Evolutionary conservation across 2,888 invertebrate species (phyloP).

Genomic region (Tenthredo livida): DNA sequence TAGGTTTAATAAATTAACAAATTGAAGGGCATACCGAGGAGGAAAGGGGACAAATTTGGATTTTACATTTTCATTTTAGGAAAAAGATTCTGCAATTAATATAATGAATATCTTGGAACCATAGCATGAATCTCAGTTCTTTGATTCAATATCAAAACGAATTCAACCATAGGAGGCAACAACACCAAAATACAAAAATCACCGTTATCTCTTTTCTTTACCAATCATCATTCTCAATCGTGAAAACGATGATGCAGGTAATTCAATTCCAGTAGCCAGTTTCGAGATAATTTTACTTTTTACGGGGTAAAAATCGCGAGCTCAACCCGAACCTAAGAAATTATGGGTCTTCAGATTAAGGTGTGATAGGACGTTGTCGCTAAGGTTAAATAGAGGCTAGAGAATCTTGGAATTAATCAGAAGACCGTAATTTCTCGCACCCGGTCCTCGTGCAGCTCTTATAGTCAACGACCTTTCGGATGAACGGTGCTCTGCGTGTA

Average conservation of each 20-base stretch:
- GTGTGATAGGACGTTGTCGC: conserved; percentile 3
- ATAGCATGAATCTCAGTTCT: too few species aligned
- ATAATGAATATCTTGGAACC: too few species aligned
- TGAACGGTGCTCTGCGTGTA: neutral
- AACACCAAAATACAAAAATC: neutral
- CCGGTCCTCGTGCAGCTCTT: neutral
- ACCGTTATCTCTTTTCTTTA: too few species aligned
- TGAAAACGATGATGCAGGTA: too few species aligned
- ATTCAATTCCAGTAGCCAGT: too few species aligned
- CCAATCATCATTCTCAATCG: too few species aligned
- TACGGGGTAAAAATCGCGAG: neutral
- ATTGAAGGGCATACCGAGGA: neutral
- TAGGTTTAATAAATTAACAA: neutral
- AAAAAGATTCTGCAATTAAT: too few species aligned
- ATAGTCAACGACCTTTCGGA: conserved; percentile 2
- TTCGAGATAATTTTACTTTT: too few species aligned
- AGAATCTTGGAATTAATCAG: conserved; percentile 35
- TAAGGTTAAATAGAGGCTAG: neutral
- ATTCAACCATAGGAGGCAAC: neutral
- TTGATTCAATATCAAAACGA: too few species aligned
- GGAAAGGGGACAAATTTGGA: too few species aligned
- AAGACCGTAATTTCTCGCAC: conserved; percentile 38
- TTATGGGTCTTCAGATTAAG: neutral
- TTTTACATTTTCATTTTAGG: too few species aligned
- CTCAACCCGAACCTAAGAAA: neutral